phyloP scores from a whole-genome alignment of 2,113 vertebrate species.

The Callipepla squamata region DNA sequence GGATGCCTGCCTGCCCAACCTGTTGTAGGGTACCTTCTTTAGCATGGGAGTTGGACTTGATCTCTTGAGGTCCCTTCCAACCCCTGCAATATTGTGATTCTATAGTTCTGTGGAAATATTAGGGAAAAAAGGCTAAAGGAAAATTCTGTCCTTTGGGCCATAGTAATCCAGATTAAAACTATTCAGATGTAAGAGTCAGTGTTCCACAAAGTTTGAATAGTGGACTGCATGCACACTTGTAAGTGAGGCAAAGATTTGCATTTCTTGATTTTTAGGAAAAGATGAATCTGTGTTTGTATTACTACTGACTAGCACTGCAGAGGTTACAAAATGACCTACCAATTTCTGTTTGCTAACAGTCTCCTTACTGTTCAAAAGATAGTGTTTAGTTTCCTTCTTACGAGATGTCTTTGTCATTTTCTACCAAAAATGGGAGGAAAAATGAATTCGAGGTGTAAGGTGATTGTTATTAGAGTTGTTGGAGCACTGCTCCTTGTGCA shows the following conservation, averaged over 20 bases:
- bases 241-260: not conserved
- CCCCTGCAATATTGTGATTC: too few relatives aligned
- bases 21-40: too few relatives aligned
- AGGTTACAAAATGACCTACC: not conserved
- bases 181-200: accelerated
- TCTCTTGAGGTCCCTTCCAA: too few relatives aligned
- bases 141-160: not conserved
- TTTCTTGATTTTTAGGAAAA: not conserved
- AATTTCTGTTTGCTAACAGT: not conserved
- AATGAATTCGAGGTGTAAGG: not conserved
- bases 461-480: not conserved
- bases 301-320: not conserved
- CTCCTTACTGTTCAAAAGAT: not conserved
- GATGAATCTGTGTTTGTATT: not conserved
- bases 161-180: not conserved
- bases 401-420: not conserved
- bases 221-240: not conserved
- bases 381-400: not conserved
- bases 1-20: too few relatives aligned
- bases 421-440: not conserved
- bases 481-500: not conserved
- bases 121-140: not conserved
- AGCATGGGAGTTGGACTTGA: too few relatives aligned
- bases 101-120: not conserved
- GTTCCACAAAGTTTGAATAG: not conserved